Conservation (phyloP, 2,113 vertebrate genomes). For the Helogale parvula region DNA sequence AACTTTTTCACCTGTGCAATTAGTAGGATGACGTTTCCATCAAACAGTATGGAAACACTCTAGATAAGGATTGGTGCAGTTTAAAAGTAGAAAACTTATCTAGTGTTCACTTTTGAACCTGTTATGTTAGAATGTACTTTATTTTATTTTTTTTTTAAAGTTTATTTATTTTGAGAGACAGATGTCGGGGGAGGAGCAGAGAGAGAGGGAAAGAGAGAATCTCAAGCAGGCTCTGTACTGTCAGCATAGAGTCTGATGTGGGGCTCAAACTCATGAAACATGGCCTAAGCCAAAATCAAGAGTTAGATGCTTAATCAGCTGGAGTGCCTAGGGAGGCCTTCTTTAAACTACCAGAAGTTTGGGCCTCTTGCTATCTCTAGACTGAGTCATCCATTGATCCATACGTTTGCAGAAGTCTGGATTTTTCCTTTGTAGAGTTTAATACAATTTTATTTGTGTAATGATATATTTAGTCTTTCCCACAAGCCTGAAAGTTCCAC, state of each 20-base stretch:
- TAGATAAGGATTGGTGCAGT: neutral
- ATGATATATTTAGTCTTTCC: neutral
- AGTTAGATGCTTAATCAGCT: neutral
- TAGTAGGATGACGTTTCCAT: neutral
- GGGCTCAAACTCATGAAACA: neutral
- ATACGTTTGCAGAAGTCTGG: neutral
- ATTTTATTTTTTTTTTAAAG: neutral
- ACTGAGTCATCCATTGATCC: neutral
- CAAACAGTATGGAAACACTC: neutral
- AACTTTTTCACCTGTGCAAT: neutral
- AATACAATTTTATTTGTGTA: neutral
- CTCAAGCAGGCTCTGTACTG: no score
- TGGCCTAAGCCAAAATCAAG: neutral
- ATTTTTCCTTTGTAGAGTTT: conserved; percentile 20
- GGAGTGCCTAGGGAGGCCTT: neutral
- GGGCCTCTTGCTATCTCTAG: neutral
- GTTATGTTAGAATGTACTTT: neutral
- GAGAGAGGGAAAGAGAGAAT: no score
- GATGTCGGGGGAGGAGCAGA: no score
- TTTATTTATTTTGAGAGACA: no score
- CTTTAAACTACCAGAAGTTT: neutral
- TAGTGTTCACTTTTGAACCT: neutral
- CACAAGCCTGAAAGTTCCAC: neutral
- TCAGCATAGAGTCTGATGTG: neutral
- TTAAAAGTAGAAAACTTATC: neutral